Evolutionary conservation across 2,113 vertebrate species (phyloP).

Genomic region (Azemiops feae): DNA sequence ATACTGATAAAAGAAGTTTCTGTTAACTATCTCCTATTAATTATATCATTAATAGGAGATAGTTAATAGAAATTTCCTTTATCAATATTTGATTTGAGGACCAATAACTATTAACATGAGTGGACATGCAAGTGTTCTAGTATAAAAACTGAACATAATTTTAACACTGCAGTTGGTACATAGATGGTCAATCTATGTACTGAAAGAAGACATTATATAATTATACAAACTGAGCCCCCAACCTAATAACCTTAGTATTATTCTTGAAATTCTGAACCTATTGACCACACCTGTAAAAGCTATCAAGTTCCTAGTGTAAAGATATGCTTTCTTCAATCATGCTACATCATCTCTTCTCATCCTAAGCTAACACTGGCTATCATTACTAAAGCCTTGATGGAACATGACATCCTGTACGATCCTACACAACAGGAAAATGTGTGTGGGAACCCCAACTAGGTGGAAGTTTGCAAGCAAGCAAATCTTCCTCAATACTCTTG

Average conservation of each 20-base stretch:
- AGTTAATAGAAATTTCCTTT: not conserved
- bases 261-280: not conserved
- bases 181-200: not conserved
- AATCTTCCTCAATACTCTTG: not conserved
- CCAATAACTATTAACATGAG: not conserved
- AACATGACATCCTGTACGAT: not conserved
- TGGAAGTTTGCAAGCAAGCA: not conserved
- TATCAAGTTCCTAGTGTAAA: not conserved
- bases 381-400: not conserved
- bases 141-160: not conserved
- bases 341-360: not conserved
- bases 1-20: not conserved
- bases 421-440: not conserved
- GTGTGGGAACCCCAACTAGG: not conserved
- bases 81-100: not conserved
- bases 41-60: not conserved
- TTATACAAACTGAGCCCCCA: not conserved
- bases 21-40: not conserved
- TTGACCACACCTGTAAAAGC: not conserved
- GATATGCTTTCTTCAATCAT: not conserved
- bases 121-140: not conserved
- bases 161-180: not conserved
- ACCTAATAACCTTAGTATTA: not conserved
- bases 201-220: not conserved
- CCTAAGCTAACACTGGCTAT: not conserved